Conservation (phyloP, 1,140 invertebrate genomes). For the Drosophila ambigua region DNA sequence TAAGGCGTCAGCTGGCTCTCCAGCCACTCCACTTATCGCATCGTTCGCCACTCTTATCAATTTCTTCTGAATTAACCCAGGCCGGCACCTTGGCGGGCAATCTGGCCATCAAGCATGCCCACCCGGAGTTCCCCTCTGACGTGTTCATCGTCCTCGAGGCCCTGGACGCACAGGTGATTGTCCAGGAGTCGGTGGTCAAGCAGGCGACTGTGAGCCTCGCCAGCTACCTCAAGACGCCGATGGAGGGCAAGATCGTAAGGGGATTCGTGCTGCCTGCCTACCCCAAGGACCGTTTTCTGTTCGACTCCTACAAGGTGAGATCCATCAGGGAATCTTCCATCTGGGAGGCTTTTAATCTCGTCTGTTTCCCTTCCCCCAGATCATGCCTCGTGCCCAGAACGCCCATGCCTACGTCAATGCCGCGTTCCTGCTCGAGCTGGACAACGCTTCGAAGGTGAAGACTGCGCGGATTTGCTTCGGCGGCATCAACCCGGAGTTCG, state of each 20-base stretch:
- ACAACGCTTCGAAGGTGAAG: slow-evolving; percentile 64
- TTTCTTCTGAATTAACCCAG: slow-evolving; percentile 51
- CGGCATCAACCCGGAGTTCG: slow-evolving; percentile 89
- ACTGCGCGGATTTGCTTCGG: slow-evolving; percentile 86
- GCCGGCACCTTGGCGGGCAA: slow-evolving; percentile 91
- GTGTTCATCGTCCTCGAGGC: slow-evolving; percentile 90
- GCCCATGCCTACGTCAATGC: slow-evolving; percentile 93
- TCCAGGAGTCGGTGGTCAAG: slow-evolving; percentile 43
- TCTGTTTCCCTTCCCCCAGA: slow-evolving; percentile 83
- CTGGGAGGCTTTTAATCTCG: no score
- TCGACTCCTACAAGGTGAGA: slow-evolving; percentile 86
- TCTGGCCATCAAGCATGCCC: slow-evolving; percentile 89
- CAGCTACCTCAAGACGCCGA: slow-evolving; percentile 48
- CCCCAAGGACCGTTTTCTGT: slow-evolving; percentile 46
- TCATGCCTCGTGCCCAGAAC: slow-evolving; percentile 92
- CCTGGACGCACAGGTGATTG: slow-evolving; percentile 85
- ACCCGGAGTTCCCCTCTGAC: slow-evolving; percentile 90
- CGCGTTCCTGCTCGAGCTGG: slow-evolving; percentile 89
- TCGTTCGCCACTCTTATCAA: slow-evolving; percentile 8
- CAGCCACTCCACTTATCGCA: slow-evolving; percentile 21
- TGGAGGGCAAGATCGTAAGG: slow-evolving; percentile 58
- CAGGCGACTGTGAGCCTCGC: slow-evolving; percentile 52
- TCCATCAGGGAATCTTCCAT: no score
- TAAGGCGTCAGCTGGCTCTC: slow-evolving; percentile 16
- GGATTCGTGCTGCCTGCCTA: slow-evolving; percentile 64